Conservation (phyloP, 2,113 vertebrate species). For the Eudyptes chrysolophus region DNA sequence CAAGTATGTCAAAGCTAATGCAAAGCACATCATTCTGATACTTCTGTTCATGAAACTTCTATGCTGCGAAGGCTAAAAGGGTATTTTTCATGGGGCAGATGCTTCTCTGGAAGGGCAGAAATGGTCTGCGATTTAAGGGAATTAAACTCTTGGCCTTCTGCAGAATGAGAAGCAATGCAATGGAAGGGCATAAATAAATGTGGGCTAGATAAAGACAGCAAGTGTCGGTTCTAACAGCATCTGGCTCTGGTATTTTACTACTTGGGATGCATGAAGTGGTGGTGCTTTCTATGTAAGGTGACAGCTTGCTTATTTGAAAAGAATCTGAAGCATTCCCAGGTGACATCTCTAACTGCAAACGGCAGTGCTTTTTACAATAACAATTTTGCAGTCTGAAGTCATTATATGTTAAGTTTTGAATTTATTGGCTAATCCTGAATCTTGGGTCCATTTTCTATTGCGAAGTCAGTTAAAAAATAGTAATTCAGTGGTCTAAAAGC, state of each 20-base stretch:
- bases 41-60: background rate
- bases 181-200: background rate
- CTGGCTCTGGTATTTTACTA: background rate
- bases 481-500: background rate
- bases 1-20: background rate
- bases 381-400: background rate
- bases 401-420: background rate
- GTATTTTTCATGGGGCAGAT: background rate
- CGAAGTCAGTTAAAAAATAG: background rate
- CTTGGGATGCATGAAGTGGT: background rate
- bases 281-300: background rate
- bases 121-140: background rate
- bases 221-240: background rate
- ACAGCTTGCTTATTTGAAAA: background rate
- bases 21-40: background rate
- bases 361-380: background rate
- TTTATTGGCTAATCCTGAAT: background rate
- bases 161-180: background rate
- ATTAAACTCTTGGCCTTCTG: background rate
- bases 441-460: background rate
- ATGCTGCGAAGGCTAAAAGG: background rate
- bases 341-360: background rate
- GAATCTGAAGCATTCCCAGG: background rate
- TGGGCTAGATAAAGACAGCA: rapidly evolving
- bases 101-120: background rate